Base-by-base conservation (phyloP, 2,797 vertebrate genomes). In the Gymnothorax reevesii region DNA sequence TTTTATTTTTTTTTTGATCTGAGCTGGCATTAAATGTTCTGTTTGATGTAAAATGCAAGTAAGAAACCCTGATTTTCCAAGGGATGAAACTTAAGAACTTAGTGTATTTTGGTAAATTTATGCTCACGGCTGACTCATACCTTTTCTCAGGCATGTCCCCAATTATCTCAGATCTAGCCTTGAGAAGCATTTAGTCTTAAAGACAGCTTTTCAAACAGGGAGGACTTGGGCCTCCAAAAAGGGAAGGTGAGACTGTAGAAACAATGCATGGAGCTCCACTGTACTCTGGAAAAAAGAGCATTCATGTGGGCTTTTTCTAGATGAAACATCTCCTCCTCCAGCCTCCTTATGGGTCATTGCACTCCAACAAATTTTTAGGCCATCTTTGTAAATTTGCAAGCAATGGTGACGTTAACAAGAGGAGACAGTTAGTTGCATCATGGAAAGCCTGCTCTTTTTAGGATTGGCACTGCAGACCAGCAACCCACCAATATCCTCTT, bases 11-110 rank as follows among this genome's bases (percentile, higher is more conserved):
- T 42, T 42, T 71, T 75, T 42, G 33, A 33, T 73, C 75, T 77
- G 75, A 42, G 27, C 57, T 42, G 52, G 57, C 60, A 69, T 87
- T 87, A 77, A 87, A 77, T 62, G 69, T 73, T 17, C 57, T 7
- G 7, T 87, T 87, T 83, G 82, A 87, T 87, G 82, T 87, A 27
- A 71, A 83, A 87, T 59, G 69, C 20, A 77, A 87, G 66, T 73
- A 57, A 87, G 69, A 17, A 73, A 57, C 71, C 71, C 33, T 87
- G 82, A 75, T 77, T 87, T 86, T 83, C 55, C 64, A 83, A 75
- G 69, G 33, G 59, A 57, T 83, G 86, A 87, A 86, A 86, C 64
- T 75, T 82, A 83, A 86, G 64, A 86, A 83, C 62, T 83, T 64
- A 13, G 55, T 83, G 83, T 83, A 83, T 86, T 86, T 86, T 83